Evolutionary conservation across 2,113 vertebrate species (phyloP).

Genomic region (Carassius auratus): DNA sequence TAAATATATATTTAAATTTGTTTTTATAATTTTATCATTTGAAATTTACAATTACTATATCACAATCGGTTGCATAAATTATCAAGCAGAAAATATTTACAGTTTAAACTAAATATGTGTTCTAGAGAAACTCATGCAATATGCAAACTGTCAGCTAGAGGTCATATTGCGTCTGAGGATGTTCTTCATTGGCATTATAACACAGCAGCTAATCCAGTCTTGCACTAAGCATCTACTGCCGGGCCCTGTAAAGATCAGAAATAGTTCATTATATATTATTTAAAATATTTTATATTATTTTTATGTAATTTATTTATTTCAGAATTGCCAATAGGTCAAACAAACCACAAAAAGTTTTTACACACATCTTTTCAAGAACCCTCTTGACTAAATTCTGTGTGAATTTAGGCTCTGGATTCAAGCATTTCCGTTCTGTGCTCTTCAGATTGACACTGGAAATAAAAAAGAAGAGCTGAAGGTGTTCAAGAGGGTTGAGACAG

Average conservation of each 20-base stretch:
- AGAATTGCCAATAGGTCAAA: neutral
- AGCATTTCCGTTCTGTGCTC: slow-evolving; percentile 26
- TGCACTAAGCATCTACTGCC: too few species aligned
- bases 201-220: neutral
- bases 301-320: neutral
- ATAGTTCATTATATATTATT: neutral
- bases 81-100: neutral
- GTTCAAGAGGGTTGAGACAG: neutral
- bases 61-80: neutral
- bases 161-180: neutral
- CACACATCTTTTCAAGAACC: slow-evolving; percentile 42
- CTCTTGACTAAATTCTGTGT: slow-evolving; percentile 18
- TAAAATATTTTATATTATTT: neutral
- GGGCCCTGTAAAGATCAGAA: neutral
- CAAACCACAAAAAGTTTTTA: neutral
- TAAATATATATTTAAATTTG: too few species aligned
- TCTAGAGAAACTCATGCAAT: neutral
- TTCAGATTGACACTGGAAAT: slow-evolving; percentile 49
- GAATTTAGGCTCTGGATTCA: slow-evolving; percentile 47
- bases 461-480: slow-evolving; percentile 5
- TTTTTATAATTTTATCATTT: too few species aligned
- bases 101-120: neutral
- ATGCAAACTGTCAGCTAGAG: neutral
- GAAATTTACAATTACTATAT: neutral
- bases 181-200: neutral